These are phyloP conservation scores for Eucera pruinosa DNA, from an alignment of 2,888 invertebrate species.

Conservation along the genomic window DNA sequence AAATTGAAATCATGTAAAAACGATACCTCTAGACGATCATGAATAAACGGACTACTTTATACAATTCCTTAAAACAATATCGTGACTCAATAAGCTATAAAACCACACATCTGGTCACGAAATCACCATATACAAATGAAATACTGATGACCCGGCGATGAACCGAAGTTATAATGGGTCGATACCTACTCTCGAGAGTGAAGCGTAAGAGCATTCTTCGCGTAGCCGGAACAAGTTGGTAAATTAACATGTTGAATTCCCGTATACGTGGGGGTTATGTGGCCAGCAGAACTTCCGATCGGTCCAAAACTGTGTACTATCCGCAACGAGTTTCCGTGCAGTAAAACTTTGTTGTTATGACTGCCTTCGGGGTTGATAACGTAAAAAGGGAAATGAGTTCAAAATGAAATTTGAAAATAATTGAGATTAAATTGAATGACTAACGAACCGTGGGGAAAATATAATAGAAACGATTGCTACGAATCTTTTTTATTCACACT, in stretches of 20 bases:
- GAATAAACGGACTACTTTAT: too few relatives aligned
- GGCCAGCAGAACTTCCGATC: conserved; percentile 16
- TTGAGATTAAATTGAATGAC: background rate
- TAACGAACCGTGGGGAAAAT: conserved; percentile 10
- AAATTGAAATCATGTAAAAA: too few relatives aligned
- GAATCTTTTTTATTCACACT: too few relatives aligned
- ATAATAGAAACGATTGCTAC: too few relatives aligned
- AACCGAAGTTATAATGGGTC: background rate
- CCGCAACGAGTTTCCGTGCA: conserved; percentile 34
- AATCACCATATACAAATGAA: background rate
- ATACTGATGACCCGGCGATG: background rate
- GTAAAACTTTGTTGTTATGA: conserved; percentile 29
- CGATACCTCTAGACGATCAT: too few relatives aligned
- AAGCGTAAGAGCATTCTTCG: conserved; percentile 15
- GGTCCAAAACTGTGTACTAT: conserved; percentile 27
- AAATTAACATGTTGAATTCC: conserved; percentile 42
- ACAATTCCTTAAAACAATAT: too few relatives aligned
- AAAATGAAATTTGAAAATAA: conserved; percentile 2
- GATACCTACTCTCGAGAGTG: background rate
- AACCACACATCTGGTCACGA: too few relatives aligned
- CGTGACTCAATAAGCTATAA: background rate
- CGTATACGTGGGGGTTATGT: background rate
- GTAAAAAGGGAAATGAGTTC: background rate
- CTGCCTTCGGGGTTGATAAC: conserved; percentile 12
- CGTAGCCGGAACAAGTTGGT: conserved; percentile 26